Evolutionary conservation across 1,140 invertebrate species (phyloP).

Genomic region (Macrostomum lignano): DNA sequence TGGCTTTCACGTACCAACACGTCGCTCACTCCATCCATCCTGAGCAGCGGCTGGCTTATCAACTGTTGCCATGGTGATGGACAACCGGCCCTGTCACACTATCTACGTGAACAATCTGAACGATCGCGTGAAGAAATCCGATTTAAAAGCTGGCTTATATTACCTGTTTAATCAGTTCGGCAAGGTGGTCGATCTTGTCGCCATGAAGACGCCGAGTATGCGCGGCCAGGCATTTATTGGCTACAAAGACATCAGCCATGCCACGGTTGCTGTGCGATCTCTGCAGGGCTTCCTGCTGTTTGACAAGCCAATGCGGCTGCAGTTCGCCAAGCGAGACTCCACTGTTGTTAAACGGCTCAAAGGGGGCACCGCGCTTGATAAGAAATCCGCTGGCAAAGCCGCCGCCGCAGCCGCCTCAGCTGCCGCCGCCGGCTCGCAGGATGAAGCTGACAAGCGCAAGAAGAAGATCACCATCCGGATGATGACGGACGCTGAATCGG

Average conservation of each 20-base stretch:
- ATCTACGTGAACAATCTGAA: slow-evolving; percentile 8
- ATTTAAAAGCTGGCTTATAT: slow-evolving; percentile 6
- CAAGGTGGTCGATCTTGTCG: slow-evolving; percentile 7
- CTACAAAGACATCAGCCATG: slow-evolving; percentile 6
- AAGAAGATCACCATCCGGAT: no score
- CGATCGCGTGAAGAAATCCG: slow-evolving; percentile 7
- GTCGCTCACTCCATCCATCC: no score
- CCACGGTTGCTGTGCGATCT: slow-evolving; percentile 4
- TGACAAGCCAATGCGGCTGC: slow-evolving; percentile 5
- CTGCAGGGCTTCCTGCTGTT: slow-evolving; percentile 6
- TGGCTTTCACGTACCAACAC: no score
- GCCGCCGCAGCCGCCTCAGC: no score
- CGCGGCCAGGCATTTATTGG: slow-evolving; percentile 8
- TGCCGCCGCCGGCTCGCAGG: no score
- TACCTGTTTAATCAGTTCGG: slow-evolving; percentile 7
- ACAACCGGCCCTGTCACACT: slow-evolving; percentile 48
- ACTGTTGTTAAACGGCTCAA: slow-evolving; percentile 2
- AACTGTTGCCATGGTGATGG: no score
- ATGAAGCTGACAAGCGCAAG: no score
- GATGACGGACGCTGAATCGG: no score
- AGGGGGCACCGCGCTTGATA: no score
- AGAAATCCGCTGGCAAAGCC: no score
- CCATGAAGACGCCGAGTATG: slow-evolving; percentile 6
- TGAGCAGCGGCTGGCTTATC: no score
- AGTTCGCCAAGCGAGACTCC: slow-evolving; percentile 7